Evolutionary conservation across 2,888 invertebrate species (phyloP).

Genomic region (Idaea aversata): DNA sequence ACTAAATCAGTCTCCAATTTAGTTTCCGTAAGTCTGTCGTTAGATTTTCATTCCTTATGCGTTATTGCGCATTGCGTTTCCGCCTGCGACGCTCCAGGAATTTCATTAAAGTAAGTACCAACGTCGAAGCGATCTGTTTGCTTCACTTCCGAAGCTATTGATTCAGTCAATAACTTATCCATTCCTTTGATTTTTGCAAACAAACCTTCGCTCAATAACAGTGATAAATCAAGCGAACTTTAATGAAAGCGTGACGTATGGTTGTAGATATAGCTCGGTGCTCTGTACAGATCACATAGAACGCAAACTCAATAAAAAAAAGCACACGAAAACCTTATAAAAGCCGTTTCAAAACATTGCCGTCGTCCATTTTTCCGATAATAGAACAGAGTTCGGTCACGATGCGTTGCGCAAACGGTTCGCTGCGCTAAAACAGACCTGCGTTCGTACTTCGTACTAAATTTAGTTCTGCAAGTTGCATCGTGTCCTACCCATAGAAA

Average conservation of each 20-base stretch:
- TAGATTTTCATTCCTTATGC: background rate
- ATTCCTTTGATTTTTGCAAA: background rate
- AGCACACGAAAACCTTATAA: constrained; percentile 23
- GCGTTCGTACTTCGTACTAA: constrained; percentile 32
- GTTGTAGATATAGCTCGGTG: background rate
- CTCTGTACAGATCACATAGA: constrained; percentile 16
- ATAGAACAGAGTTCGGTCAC: constrained; percentile 58
- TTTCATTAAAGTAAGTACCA: background rate
- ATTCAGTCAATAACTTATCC: background rate
- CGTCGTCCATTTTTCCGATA: constrained; percentile 68
- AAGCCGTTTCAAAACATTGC: constrained; percentile 11
- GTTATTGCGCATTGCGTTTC: background rate
- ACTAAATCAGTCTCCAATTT: background rate
- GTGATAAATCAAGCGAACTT: background rate
- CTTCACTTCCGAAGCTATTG: background rate
- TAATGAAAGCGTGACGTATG: background rate
- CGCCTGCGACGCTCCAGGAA: background rate
- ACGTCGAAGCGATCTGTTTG: background rate
- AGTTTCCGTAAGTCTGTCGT: background rate
- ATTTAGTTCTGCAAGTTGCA: constrained; percentile 63
- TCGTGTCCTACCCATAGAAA: constrained; percentile 65
- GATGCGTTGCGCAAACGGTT: constrained; percentile 70
- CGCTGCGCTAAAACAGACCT: constrained; percentile 60
- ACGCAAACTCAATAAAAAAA: constrained; percentile 23
- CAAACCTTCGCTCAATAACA: background rate